A percentile compares a stretch with the other conserved stretches of the same genome.
These are phyloP conservation scores for Proctacanthus coquilletti DNA, from an alignment of 1,140 invertebrate genomes.

Conservation along the genomic window DNA sequence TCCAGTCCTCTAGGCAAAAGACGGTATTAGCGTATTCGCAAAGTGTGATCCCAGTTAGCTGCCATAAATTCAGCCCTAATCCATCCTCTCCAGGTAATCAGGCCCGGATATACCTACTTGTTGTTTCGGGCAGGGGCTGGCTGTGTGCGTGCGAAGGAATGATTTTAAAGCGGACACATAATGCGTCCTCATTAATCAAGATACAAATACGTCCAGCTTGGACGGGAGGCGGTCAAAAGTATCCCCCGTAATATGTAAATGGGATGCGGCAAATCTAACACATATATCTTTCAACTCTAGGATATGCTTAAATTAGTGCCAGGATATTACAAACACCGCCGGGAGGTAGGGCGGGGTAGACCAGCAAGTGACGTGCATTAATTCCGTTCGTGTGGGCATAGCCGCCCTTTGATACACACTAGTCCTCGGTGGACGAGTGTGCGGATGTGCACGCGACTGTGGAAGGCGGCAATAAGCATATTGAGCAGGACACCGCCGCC, in stretches of 20 bases:
- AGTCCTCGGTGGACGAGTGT: too few relatives aligned
- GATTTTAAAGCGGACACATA: background rate
- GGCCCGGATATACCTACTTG: too few relatives aligned
- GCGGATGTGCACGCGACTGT: too few relatives aligned
- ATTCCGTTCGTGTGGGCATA: background rate
- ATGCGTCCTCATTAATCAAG: background rate
- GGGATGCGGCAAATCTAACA: constrained; percentile 1
- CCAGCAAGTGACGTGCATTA: background rate
- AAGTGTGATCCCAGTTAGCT: too few relatives aligned
- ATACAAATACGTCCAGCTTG: background rate
- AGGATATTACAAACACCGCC: constrained; percentile 1
- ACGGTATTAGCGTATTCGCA: too few relatives aligned
- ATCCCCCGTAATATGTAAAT: background rate
- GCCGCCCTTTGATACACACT: background rate
- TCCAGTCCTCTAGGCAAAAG: too few relatives aligned
- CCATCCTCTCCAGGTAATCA: too few relatives aligned
- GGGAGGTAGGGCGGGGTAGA: background rate
- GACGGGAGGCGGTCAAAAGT: background rate
- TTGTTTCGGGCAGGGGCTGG: too few relatives aligned
- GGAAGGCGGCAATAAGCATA: too few relatives aligned
- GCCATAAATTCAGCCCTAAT: too few relatives aligned
- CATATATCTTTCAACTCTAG: background rate
- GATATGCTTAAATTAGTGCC: constrained; percentile 1
- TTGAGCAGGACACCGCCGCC: too few relatives aligned
- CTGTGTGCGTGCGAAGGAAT: background rate